A percentile compares a stretch with the other conserved stretches of the same genome.
Evolutionary conservation across 2,797 vertebrate species (phyloP).

Genomic region (Enoplosus armatus): DNA sequence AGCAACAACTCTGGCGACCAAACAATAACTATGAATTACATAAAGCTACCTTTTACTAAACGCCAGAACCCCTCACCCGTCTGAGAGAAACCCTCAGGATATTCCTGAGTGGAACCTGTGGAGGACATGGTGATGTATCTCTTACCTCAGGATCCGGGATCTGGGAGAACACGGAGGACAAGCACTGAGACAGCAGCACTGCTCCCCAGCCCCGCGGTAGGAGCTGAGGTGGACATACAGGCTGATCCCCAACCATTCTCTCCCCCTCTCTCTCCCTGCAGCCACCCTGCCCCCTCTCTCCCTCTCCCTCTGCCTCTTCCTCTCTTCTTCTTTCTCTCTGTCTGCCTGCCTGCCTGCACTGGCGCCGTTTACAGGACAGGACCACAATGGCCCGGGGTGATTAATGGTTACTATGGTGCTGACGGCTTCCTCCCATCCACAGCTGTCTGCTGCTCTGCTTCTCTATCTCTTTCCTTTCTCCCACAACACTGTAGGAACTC

Average conservation of each 20-base stretch:
- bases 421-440: slow-evolving; percentile 59
- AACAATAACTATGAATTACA: slow-evolving; percentile 39
- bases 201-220: slow-evolving; percentile 75
- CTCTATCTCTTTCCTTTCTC: slow-evolving; percentile 37
- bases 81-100: slow-evolving; percentile 29
- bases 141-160: slow-evolving; percentile 89
- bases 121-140: slow-evolving; percentile 53
- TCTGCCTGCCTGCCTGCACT: slow-evolving; percentile 56
- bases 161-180: slow-evolving; percentile 83
- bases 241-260: slow-evolving; percentile 82
- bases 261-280: slow-evolving; percentile 66
- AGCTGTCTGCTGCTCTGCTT: slow-evolving; percentile 37
- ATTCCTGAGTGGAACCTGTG: slow-evolving; percentile 48
- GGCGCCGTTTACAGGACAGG: slow-evolving; percentile 69
- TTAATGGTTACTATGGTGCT: slow-evolving; percentile 74
- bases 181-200: slow-evolving; percentile 82
- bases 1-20: slow-evolving; percentile 27
- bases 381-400: slow-evolving; percentile 81
- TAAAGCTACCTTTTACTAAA: slow-evolving; percentile 24
- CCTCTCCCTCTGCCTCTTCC: slow-evolving; percentile 45
- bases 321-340: slow-evolving; percentile 55
- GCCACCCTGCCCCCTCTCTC: slow-evolving; percentile 72
- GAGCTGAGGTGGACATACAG: slow-evolving; percentile 69
- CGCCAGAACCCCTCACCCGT: slow-evolving; percentile 31
- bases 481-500: slow-evolving; percentile 33